These are phyloP conservation scores for Camelus bactrianus DNA, from an alignment of 2,113 vertebrate species.

Conservation along the genomic window DNA sequence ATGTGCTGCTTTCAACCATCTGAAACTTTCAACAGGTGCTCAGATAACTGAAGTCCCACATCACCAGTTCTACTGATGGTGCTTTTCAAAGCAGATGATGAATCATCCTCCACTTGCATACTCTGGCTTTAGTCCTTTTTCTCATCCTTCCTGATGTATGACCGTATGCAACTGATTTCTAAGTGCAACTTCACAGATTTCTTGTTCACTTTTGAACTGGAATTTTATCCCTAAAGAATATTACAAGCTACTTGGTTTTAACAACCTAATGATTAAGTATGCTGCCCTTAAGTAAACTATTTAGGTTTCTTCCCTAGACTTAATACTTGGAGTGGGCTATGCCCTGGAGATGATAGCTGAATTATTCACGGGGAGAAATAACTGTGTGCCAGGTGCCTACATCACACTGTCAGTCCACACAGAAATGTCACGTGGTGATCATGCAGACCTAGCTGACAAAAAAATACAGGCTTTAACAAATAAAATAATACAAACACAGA, in stretches of 20 bases:
- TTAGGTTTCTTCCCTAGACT: not conserved
- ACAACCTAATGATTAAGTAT: not conserved
- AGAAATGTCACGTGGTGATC: not conserved
- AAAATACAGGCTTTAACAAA: not conserved
- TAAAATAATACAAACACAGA: not conserved
- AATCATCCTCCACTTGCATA: not conserved
- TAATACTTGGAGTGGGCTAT: not conserved
- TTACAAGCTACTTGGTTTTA: not conserved
- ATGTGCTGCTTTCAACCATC: not conserved
- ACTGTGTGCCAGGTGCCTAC: not conserved
- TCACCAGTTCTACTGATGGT: not conserved
- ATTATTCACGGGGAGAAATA: not conserved
- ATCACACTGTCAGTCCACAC: not conserved
- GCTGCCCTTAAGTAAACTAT: not conserved
- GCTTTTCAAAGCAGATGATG: slow-evolving; percentile 11
- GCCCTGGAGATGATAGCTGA: not conserved
- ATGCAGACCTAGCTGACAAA: not conserved
- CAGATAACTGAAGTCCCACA: not conserved
- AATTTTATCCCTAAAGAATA: not conserved
- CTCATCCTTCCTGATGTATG: not conserved
- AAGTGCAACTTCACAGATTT: not conserved
- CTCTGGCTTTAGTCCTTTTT: not conserved
- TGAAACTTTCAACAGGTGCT: not conserved
- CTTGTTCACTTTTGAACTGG: not conserved
- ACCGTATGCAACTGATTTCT: not conserved